Evolutionary conservation across 2,797 vertebrate species (phyloP).

Genomic region (Sparidentex hasta): DNA sequence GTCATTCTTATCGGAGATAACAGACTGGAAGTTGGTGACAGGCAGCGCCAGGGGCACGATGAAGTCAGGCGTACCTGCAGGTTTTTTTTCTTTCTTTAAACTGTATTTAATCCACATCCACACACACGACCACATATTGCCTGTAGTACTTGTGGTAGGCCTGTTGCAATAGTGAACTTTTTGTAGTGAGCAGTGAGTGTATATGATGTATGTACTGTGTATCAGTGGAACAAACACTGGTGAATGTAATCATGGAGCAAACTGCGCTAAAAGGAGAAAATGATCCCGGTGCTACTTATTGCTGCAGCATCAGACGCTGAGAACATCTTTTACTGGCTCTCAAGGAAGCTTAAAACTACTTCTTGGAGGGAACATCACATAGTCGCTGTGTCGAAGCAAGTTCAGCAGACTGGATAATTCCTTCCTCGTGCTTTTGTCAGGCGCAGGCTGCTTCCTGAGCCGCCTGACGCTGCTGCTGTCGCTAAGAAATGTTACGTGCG

Average conservation of each 20-base stretch:
- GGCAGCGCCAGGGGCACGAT: constrained; percentile 12
- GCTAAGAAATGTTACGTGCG: constrained; percentile 37
- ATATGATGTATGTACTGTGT: too few relatives aligned
- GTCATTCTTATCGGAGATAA: constrained; percentile 24
- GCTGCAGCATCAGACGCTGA: constrained; percentile 14
- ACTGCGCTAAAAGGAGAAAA: background rate
- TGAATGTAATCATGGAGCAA: too few relatives aligned
- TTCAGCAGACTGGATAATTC: constrained; percentile 42
- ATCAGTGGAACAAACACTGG: too few relatives aligned
- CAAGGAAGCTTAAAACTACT: background rate
- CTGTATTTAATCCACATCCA: background rate
- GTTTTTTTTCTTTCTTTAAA: background rate
- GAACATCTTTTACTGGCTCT: constrained; percentile 1
- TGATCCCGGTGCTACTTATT: background rate
- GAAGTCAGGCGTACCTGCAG: constrained; percentile 24
- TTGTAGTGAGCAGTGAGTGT: too few relatives aligned
- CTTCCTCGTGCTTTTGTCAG: constrained; percentile 31
- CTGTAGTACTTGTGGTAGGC: background rate
- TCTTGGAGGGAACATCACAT: constrained; percentile 7
- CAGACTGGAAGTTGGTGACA: constrained; percentile 30
- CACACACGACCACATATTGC: background rate
- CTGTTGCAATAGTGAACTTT: too few relatives aligned
- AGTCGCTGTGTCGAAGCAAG: constrained; percentile 12
- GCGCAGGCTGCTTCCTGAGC: constrained; percentile 19
- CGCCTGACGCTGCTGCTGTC: constrained; percentile 7